These are phyloP conservation scores for Onychorhynchus coronatus DNA, from an alignment of 2,113 vertebrate species.

Conservation along the genomic window DNA sequence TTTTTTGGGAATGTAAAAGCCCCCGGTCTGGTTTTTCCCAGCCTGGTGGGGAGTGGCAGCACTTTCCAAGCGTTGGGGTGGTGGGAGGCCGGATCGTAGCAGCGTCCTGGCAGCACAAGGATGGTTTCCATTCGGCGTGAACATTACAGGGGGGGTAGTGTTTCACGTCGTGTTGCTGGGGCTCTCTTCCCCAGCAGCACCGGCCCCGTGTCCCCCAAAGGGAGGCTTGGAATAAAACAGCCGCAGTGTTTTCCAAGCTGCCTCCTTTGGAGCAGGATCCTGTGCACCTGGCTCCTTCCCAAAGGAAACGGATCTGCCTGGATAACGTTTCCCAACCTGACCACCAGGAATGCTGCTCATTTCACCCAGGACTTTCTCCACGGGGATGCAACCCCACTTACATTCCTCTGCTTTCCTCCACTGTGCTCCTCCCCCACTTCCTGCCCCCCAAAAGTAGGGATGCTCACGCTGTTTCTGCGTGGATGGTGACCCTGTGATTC, in stretches of 20 bases:
- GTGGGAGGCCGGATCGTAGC: neutral
- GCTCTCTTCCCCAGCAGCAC: neutral
- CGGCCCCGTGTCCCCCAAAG: neutral
- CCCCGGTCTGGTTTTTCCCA: neutral
- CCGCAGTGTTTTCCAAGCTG: slow-evolving; percentile 1
- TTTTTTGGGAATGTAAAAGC: neutral
- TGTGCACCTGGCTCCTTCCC: slow-evolving; percentile 12
- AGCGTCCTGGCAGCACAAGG: neutral
- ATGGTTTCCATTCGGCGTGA: neutral
- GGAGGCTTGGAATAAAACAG: neutral
- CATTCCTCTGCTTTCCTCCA: neutral
- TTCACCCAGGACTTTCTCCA: neutral
- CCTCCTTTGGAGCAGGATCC: neutral
- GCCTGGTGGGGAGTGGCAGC: neutral
- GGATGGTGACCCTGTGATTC: neutral
- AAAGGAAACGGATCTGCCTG: slow-evolving; percentile 39
- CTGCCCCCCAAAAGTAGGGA: neutral
- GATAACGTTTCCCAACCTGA: slow-evolving; percentile 45
- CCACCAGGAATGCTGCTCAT: neutral
- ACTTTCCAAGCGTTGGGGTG: neutral
- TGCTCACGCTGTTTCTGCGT: neutral
- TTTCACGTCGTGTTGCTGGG: neutral
- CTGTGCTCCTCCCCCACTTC: too few relatives aligned
- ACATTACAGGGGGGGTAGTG: neutral
- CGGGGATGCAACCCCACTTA: neutral